phyloP scores from a whole-genome alignment of 2,888 invertebrate species.

The Pocota personata region DNA sequence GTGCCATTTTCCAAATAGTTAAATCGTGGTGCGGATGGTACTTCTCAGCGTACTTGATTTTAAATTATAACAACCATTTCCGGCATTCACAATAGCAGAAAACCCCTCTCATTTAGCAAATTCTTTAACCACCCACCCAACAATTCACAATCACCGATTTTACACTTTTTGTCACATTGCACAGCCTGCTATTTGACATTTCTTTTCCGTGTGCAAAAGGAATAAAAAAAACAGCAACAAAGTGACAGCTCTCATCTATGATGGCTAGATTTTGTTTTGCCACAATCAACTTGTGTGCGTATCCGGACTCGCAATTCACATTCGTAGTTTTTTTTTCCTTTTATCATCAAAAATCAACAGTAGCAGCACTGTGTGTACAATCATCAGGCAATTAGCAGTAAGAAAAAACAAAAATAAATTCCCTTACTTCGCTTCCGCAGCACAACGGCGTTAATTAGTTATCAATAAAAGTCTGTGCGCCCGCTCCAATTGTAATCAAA shows the following conservation, averaged over 20 bases:
- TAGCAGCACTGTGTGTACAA: not conserved
- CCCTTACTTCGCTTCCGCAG: slow-evolving; percentile 22
- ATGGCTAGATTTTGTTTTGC: slow-evolving; percentile 58
- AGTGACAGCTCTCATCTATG: slow-evolving; percentile 49
- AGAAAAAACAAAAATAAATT: not conserved
- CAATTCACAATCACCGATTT: not conserved
- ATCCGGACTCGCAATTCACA: slow-evolving; percentile 27
- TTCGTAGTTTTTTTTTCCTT: slow-evolving; percentile 32
- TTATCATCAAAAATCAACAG: slow-evolving; percentile 33
- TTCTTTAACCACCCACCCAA: not conserved
- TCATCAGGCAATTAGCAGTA: slow-evolving; percentile 26
- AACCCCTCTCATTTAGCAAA: not conserved
- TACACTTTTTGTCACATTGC: not conserved
- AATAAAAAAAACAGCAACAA: slow-evolving; percentile 36
- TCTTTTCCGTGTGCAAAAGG: slow-evolving; percentile 23
- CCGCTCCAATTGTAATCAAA: slow-evolving; percentile 58
- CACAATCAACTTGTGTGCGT: slow-evolving; percentile 50
- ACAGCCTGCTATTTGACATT: slow-evolving; percentile 39
- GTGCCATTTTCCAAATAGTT: no score
- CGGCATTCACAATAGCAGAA: not conserved
- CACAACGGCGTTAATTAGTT: slow-evolving; percentile 52
- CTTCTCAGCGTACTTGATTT: no score
- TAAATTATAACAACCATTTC: no score
- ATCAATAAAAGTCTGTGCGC: slow-evolving; percentile 56
- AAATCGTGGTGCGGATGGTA: no score